Evolutionary conservation across 2,888 invertebrate genomes (phyloP).

Genomic region (Linnaemya vulpina): DNA sequence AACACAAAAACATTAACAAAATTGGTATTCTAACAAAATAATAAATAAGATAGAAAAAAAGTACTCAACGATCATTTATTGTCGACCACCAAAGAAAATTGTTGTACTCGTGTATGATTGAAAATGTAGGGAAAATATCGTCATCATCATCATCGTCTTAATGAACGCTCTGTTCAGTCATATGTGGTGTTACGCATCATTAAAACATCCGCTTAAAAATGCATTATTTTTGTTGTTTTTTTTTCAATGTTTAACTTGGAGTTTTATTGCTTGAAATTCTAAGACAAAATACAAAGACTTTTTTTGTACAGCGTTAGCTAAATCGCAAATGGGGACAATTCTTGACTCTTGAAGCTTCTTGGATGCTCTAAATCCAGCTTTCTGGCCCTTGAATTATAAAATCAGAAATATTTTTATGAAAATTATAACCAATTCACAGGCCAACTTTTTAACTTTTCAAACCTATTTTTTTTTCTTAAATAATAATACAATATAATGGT

Average conservation of each 20-base stretch:
- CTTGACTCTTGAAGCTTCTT: too few relatives aligned
- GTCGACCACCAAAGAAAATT: conserved; percentile 54
- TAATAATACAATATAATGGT: too few relatives aligned
- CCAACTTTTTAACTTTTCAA: too few relatives aligned
- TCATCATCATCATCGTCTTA: conserved; percentile 15
- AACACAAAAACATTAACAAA: conserved; percentile 4
- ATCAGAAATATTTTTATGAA: neutral
- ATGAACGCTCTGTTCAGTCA: conserved; percentile 51
- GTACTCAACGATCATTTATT: conserved; percentile 26
- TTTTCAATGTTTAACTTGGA: neutral
- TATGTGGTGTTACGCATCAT: conserved; percentile 79
- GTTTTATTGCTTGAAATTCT: conserved; percentile 14
- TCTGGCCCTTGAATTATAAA: neutral
- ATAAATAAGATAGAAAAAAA: conserved; percentile 10
- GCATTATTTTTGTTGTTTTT: conserved; percentile 2
- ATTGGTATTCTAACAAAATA: conserved; percentile 21
- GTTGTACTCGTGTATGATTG: conserved; percentile 12
- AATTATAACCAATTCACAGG: too few relatives aligned
- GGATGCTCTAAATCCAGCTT: too few relatives aligned
- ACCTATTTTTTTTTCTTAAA: too few relatives aligned
- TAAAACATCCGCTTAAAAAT: conserved; percentile 74
- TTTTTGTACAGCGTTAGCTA: neutral
- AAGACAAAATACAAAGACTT: neutral
- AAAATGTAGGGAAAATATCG: conserved; percentile 13
- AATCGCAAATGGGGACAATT: neutral